A percentile compares a stretch with the other conserved stretches of the same genome.
These are phyloP conservation scores for Poeciliopsis prolifica DNA, from an alignment of 2,113 vertebrate species.

Conservation along the genomic window DNA sequence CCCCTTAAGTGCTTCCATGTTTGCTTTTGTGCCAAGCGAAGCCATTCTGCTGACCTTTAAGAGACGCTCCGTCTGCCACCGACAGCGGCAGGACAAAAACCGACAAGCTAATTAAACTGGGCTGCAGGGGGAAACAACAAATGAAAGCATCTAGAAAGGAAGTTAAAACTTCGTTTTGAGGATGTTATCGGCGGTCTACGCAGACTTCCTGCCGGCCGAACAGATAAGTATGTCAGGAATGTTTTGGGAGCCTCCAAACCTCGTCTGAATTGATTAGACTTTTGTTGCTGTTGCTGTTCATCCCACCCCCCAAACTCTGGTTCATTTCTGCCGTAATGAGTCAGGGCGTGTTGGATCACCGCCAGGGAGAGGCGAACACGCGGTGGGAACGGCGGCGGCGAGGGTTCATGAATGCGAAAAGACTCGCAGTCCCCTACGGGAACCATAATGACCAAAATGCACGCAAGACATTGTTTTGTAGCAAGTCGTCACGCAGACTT, in stretches of 20 bases:
- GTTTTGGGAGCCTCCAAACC: slow-evolving; percentile 23
- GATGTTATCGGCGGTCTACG: not conserved
- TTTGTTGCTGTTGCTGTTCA: slow-evolving; percentile 20
- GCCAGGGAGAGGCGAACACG: slow-evolving; percentile 12
- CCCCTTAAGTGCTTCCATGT: slow-evolving; percentile 59
- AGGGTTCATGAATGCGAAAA: not conserved
- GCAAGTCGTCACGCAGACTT: slow-evolving; percentile 18
- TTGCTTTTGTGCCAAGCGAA: slow-evolving; percentile 64
- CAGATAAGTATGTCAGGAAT: slow-evolving; percentile 33
- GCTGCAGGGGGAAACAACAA: not conserved
- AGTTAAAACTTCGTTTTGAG: too few relatives aligned
- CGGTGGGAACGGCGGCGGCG: not conserved
- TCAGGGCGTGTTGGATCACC: slow-evolving; percentile 33
- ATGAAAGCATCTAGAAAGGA: too few relatives aligned
- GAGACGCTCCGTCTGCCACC: slow-evolving; percentile 36
- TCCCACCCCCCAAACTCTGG: slow-evolving; percentile 24
- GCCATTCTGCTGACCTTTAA: slow-evolving; percentile 59
- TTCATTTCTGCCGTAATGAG: slow-evolving; percentile 57
- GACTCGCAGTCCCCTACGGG: not conserved
- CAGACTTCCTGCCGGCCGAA: not conserved
- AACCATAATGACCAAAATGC: slow-evolving; percentile 1
- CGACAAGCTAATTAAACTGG: slow-evolving; percentile 68
- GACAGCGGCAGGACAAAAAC: slow-evolving; percentile 55
- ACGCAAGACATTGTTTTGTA: not conserved
- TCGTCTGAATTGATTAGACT: not conserved